phyloP scores from a whole-genome alignment of 2,113 vertebrate species.

The Percina caprodes region DNA sequence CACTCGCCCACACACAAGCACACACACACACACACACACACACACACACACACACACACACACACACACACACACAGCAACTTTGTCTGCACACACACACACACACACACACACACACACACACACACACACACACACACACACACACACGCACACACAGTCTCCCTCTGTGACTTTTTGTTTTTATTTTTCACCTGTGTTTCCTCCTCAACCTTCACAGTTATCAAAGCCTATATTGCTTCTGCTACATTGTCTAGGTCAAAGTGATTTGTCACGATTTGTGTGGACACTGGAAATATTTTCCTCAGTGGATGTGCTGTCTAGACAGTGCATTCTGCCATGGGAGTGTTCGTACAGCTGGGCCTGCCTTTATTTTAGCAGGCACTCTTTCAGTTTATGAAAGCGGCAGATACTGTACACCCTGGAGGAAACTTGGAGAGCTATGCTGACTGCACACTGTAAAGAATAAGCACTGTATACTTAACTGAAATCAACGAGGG shows the following conservation, averaged over 20 bases:
- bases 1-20: background rate
- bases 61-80: background rate
- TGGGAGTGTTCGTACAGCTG: constrained; percentile 37
- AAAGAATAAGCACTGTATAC: background rate
- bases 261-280: constrained; percentile 82
- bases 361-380: constrained; percentile 49
- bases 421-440: constrained; percentile 25
- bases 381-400: constrained; percentile 55
- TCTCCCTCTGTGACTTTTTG: constrained; percentile 42
- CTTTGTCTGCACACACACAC: constrained; percentile 12
- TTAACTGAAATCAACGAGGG: background rate
- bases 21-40: constrained; percentile 12
- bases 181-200: constrained; percentile 60
- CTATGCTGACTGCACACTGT: constrained; percentile 28
- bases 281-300: constrained; percentile 65
- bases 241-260: constrained; percentile 64
- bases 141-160: background rate
- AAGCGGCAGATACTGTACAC: constrained; percentile 43
- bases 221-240: constrained; percentile 71
- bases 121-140: constrained; percentile 14
- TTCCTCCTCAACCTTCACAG: constrained; percentile 73
- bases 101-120: constrained; percentile 9
- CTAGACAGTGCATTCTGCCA: constrained; percentile 63
- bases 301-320: constrained; percentile 68
- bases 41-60: constrained; percentile 9